Percentiles rank a stretch among this genome's conserved stretches.
Evolutionary conservation across 1,140 invertebrate genomes (phyloP).

Genomic region (Antheraea mylitta): DNA sequence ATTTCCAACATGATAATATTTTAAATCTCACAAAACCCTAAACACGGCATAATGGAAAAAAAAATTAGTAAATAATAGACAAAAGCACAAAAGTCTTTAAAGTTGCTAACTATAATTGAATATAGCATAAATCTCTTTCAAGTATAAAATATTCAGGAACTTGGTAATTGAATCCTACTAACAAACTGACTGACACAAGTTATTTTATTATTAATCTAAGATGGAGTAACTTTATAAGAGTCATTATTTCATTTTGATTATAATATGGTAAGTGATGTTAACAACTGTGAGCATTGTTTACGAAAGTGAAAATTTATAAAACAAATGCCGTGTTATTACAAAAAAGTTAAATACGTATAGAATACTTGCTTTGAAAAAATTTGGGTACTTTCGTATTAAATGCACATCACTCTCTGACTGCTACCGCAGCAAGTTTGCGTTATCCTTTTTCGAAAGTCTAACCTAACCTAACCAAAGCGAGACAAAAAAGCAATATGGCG

Average conservation of each 20-base stretch:
- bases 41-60: not conserved
- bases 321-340: not conserved
- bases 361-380: no score
- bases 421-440: no score
- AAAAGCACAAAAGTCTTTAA: not conserved
- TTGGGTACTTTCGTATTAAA: no score
- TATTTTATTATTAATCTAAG: conserved; percentile 65
- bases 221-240: conserved; percentile 58
- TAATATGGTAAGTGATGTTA: conserved; percentile 36
- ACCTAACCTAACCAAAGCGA: no score
- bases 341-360: not conserved
- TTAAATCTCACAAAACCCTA: not conserved
- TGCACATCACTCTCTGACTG: no score
- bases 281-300: conserved; percentile 24
- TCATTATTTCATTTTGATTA: conserved; percentile 59
- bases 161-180: conserved; percentile 58
- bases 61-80: not conserved
- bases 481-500: no score
- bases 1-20: not conserved
- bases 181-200: conserved; percentile 55
- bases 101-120: conserved; percentile 17
- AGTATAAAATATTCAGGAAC: conserved; percentile 56
- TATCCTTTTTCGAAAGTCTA: no score
- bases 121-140: conserved; percentile 18
- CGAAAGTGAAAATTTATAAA: conserved; percentile 3